phyloP scores from a whole-genome alignment of 2,888 invertebrate genomes.

The Invenusta paracnida region DNA sequence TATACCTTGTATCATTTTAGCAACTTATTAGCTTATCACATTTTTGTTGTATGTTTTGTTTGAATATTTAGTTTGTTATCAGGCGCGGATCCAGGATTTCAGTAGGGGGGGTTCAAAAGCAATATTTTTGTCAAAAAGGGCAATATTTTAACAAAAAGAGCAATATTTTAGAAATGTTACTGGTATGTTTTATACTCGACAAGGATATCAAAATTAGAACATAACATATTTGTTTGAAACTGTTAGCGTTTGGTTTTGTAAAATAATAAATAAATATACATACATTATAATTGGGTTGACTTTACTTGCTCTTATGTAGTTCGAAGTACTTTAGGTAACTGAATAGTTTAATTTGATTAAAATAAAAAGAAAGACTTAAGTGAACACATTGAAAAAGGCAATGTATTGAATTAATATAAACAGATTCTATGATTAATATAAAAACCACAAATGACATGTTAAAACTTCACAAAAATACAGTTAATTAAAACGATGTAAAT shows the following conservation, averaged over 20 bases:
- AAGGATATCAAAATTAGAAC: constrained; percentile 5
- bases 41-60: background rate
- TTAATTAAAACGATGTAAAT: too few species aligned
- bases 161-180: constrained; percentile 11
- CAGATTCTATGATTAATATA: too few species aligned
- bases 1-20: too few species aligned
- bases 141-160: background rate
- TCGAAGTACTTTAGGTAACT: constrained; percentile 6
- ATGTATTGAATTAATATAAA: too few species aligned
- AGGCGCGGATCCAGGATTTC: constrained; percentile 10
- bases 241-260: constrained; percentile 4
- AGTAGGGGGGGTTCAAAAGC: constrained; percentile 10
- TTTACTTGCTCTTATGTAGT: constrained; percentile 21
- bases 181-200: background rate
- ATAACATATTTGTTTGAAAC: background rate
- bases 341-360: background rate
- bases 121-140: too few species aligned
- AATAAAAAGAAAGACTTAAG: background rate
- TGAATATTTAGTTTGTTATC: background rate
- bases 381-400: too few species aligned
- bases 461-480: too few species aligned
- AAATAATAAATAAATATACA: constrained; percentile 9
- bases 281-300: constrained; percentile 15
- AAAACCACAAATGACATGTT: too few species aligned
- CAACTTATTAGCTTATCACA: too few species aligned